A percentile compares a stretch with the other conserved stretches of the same genome.
Conservation (phyloP, 1,140 invertebrate species). For the Pantala flavescens region DNA sequence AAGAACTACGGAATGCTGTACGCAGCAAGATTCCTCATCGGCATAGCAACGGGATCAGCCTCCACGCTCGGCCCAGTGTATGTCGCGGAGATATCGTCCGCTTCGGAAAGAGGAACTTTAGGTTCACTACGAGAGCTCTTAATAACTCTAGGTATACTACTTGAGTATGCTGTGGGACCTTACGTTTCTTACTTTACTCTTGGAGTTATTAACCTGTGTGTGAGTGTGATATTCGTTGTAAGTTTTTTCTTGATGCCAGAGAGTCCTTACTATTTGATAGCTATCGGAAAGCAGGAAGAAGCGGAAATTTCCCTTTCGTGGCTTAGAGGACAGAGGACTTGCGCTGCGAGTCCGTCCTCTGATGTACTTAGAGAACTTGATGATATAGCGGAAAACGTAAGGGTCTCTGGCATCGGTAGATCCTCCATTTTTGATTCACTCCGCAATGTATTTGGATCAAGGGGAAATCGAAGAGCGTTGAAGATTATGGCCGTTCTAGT, state of each 20-base stretch:
- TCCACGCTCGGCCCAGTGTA: conserved; percentile 64
- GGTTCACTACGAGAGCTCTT: conserved; percentile 69
- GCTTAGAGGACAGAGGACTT: conserved; percentile 21
- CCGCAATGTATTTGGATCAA: conserved; percentile 35
- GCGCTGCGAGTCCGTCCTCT: no score
- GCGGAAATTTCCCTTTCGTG: conserved; percentile 26
- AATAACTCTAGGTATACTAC: conserved; percentile 60
- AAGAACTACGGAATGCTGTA: conserved; percentile 31
- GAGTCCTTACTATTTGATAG: conserved; percentile 30
- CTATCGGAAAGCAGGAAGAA: conserved; percentile 29
- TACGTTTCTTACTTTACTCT: not conserved
- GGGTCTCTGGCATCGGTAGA: not conserved
- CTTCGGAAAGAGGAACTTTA: conserved; percentile 62
- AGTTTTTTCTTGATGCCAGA: conserved; percentile 31
- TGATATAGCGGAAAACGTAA: not conserved
- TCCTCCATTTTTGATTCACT: not conserved
- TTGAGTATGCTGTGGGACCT: conserved; percentile 51
- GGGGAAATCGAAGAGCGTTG: conserved; percentile 37
- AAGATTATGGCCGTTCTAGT: conserved; percentile 41
- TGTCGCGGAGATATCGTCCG: conserved; percentile 70
- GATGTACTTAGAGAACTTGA: not conserved
- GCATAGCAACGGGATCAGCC: conserved; percentile 47
- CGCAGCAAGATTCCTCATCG: conserved; percentile 41
- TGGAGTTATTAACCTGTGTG: not conserved
- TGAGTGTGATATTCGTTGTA: conserved; percentile 25